Evolutionary conservation across 30 jellyfish, hydroid and myxozoan genomes (phyloP), one percentile per base, ranked within the genome.

Genomic region (Hydractinia echinata): DNA sequence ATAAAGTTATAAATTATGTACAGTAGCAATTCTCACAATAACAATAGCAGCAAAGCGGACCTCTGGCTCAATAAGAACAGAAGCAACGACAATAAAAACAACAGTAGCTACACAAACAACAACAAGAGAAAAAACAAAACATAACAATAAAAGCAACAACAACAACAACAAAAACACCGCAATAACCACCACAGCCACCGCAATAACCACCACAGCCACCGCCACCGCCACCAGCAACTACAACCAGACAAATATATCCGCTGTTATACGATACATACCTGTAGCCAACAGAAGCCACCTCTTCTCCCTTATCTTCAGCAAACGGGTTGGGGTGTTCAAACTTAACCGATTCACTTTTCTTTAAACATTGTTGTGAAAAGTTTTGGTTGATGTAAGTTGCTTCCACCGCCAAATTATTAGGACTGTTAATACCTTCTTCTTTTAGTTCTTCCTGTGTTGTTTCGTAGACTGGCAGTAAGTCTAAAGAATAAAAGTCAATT

Each of bases 261-360:
- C 44, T 30, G 44, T 1, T 30, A 30, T 30, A 30, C 2, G 44
- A n/a, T 7, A 6, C 93, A 15, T 82, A 94, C 99, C 96, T 94
- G 92, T 94, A 94, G 13, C 83, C 99, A 18, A 94, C 97, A 4
- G 99, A 94, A 39, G 99, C 97, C 73, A 94, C 95, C 50, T 95
- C 84, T 55, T 89, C 97, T 5, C 81, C 81, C 9, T 86, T 95
- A 76, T 88, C 95, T 66, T 82, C 95, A 71, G 78, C 97, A 82
- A 94, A 94, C 4, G 99, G 99, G 67, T 94, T 94, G 7, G 89
- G 85, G 73, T 94, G 76, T n/a, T 92, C 96, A 80, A 83, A 87
- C 3, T 87, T 55, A 61, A 83, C 30, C 68, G 66, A 67, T 18
- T 94, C 97, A 21, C 95, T 95, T 58, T 82, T 88, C 61, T 83